phyloP scores from a whole-genome alignment of 1,140 invertebrate genomes.

The Reticulitermes speratus region DNA sequence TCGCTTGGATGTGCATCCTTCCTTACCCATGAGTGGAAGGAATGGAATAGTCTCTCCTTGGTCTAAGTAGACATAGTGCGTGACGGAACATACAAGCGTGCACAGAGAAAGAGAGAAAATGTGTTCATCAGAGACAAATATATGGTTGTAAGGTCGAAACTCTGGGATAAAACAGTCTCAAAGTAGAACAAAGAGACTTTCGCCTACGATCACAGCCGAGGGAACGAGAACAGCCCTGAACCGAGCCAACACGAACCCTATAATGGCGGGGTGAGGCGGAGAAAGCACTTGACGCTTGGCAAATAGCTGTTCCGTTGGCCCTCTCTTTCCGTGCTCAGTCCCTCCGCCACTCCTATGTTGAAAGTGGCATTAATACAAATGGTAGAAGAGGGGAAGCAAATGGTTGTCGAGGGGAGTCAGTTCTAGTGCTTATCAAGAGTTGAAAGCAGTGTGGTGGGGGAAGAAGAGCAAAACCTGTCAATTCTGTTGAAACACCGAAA shows the following conservation, averaged over 20 bases:
- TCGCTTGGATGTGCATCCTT: slow-evolving; percentile 8
- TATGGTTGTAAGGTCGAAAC: neutral
- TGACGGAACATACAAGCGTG: slow-evolving; percentile 13
- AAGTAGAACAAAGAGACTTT: neutral
- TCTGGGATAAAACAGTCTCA: neutral
- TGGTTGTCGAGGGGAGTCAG: neutral
- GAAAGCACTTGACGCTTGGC: neutral
- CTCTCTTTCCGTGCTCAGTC: neutral
- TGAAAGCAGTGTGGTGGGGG: neutral
- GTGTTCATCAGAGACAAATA: neutral
- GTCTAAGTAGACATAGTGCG: neutral
- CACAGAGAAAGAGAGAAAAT: neutral
- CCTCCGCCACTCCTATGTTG: slow-evolving; percentile 2
- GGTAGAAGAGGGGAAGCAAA: slow-evolving; percentile 1
- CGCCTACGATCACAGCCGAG: neutral
- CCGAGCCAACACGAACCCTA: neutral
- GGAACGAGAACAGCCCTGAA: neutral
- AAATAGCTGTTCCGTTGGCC: slow-evolving; percentile 13
- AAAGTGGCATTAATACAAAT: slow-evolving; percentile 15
- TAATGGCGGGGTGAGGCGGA: neutral
- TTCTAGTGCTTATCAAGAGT: slow-evolving; percentile 4
- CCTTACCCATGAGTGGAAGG: slow-evolving; percentile 5
- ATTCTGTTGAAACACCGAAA: slow-evolving; percentile 2
- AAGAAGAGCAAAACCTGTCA: neutral
- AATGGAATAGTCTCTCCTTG: neutral